Conservation (phyloP, 2,113 vertebrate species). For the Rhinichthys klamathensis region DNA sequence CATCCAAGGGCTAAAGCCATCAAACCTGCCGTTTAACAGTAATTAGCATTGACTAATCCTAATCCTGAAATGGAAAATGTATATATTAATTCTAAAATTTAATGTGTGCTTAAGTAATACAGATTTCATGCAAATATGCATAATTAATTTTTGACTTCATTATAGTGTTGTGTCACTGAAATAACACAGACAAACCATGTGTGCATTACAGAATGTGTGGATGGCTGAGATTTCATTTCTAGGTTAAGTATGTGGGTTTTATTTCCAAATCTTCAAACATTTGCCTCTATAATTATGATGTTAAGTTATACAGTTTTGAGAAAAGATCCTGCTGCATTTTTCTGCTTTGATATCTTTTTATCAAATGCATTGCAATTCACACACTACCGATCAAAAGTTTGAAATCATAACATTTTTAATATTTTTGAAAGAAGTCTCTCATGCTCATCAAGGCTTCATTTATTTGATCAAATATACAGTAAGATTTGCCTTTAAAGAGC, state of each 20-base stretch:
- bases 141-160: constrained; percentile 9
- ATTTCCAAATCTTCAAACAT: no score
- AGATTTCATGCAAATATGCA: constrained; percentile 10
- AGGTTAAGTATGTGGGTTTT: background rate
- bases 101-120: background rate
- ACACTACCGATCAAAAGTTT: no score
- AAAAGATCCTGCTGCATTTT: no score
- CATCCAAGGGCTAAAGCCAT: background rate
- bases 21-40: background rate
- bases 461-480: no score
- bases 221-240: background rate
- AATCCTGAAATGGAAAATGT: constrained; percentile 5
- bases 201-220: background rate
- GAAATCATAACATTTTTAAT: no score
- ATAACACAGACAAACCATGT: background rate
- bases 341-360: no score
- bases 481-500: no score
- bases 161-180: background rate
- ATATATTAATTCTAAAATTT: background rate
- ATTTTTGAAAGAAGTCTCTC: no score
- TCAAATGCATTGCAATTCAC: no score
- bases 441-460: no score
- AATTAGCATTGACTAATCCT: background rate
- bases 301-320: no score
- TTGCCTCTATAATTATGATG: no score